A percentile compares a stretch with the other conserved stretches of the same genome.
Evolutionary conservation across 2,113 vertebrate species (phyloP).

Genomic region (Gallinago paraguaiae): DNA sequence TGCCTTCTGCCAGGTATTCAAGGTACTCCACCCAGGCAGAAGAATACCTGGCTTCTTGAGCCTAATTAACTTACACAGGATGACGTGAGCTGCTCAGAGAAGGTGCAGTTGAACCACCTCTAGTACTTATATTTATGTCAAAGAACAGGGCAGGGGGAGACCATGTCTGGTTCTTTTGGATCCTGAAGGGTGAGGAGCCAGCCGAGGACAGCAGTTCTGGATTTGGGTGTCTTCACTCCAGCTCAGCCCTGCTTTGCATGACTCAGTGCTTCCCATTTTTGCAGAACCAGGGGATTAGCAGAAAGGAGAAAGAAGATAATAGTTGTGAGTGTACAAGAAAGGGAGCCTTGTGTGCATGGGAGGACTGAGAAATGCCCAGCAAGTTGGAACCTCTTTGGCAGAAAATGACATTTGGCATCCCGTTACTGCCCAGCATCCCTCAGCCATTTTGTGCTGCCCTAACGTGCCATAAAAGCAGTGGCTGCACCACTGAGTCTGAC

Average conservation of each 20-base stretch:
- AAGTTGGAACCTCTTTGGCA: background rate
- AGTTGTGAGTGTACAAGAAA: background rate
- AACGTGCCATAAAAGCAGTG: background rate
- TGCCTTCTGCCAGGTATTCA: background rate
- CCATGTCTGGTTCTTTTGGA: background rate
- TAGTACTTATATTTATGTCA: background rate
- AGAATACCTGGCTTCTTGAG: background rate
- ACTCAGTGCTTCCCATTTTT: background rate
- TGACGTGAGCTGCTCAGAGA: background rate
- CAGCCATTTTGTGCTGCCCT: background rate
- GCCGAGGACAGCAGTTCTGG: background rate
- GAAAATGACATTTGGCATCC: background rate
- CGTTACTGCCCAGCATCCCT: background rate
- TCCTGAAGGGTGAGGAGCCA: background rate
- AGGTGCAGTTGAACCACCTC: background rate
- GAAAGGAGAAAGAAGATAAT: background rate
- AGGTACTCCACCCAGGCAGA: background rate
- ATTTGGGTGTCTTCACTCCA: background rate
- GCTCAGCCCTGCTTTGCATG: background rate
- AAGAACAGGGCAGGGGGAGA: background rate
- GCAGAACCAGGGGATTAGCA: background rate
- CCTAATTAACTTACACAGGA: background rate
- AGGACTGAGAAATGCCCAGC: background rate
- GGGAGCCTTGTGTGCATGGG: background rate
- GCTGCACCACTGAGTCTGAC: background rate